Conservation (phyloP, 2,113 vertebrate genomes). For the Elephas maximus region DNA sequence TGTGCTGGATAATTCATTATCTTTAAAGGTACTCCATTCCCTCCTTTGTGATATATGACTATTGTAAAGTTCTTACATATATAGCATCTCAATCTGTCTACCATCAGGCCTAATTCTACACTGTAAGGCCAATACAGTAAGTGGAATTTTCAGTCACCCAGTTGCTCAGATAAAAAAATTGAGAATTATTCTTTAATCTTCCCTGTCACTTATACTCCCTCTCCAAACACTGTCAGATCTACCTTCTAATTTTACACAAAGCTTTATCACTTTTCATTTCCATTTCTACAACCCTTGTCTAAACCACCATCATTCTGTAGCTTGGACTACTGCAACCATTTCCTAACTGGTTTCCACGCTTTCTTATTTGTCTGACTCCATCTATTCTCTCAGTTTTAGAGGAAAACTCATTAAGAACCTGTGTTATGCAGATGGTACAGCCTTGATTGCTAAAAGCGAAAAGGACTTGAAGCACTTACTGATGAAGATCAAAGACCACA, state of each 20-base stretch:
- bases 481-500: no score
- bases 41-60: background rate
- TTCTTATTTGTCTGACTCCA: background rate
- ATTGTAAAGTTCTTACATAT: background rate
- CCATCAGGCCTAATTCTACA: background rate
- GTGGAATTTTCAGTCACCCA: background rate
- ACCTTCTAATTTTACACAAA: background rate
- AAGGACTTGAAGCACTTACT: no score
- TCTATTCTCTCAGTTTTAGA: background rate
- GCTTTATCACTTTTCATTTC: background rate
- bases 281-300: background rate
- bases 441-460: no score
- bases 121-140: background rate
- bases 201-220: background rate
- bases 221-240: background rate
- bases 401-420: no score
- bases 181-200: background rate
- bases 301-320: background rate
- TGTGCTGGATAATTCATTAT: background rate
- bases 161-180: background rate
- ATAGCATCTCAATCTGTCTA: background rate
- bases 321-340: background rate
- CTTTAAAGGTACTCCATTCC: background rate
- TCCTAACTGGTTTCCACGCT: background rate
- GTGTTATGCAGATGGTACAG: no score